Conservation (phyloP, 2,113 vertebrate genomes). For the Xiphophorus hellerii region DNA sequence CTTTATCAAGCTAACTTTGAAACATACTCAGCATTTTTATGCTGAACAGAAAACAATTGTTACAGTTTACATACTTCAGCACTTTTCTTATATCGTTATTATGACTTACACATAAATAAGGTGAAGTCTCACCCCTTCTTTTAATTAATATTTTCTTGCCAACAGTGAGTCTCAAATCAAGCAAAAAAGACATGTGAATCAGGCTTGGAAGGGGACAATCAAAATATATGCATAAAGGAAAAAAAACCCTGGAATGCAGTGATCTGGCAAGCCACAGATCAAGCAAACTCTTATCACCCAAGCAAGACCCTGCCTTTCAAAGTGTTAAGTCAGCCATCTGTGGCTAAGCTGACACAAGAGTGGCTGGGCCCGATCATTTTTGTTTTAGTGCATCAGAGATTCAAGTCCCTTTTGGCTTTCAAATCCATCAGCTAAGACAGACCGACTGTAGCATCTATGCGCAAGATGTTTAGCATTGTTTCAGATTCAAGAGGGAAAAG, state of each 20-base stretch:
- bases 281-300: background rate
- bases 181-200: too few species aligned
- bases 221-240: too few species aligned
- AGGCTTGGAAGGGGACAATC: too few species aligned
- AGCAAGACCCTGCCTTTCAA: background rate
- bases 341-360: slow-evolving; percentile 3
- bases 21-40: slow-evolving; percentile 14
- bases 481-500: background rate
- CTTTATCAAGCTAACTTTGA: slow-evolving; percentile 18
- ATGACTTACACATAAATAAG: background rate
- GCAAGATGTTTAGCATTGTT: background rate
- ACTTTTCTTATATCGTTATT: slow-evolving; percentile 7
- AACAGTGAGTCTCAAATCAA: too few species aligned
- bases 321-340: slow-evolving; percentile 21
- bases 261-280: background rate
- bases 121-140: background rate
- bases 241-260: background rate
- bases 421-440: background rate
- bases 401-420: background rate
- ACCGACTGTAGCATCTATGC: slow-evolving; percentile 5
- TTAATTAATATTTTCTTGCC: too few species aligned
- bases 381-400: background rate
- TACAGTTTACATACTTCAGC: background rate
- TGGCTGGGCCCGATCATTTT: background rate
- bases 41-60: slow-evolving; percentile 15